Conservation (phyloP, 2,888 invertebrate genomes). For the Phymatocera aterrima region DNA sequence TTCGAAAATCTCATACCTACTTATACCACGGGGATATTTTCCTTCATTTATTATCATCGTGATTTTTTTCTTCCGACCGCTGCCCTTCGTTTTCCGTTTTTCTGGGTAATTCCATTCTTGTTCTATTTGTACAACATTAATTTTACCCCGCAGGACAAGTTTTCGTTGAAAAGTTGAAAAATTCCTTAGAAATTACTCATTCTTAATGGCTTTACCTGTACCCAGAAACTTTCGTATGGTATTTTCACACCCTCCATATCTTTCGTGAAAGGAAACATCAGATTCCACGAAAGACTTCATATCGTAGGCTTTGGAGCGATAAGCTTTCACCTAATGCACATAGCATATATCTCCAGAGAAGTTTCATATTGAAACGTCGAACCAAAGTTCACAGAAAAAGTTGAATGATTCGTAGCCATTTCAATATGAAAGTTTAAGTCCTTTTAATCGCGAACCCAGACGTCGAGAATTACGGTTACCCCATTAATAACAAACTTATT, state of each 20-base stretch:
- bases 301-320: constrained; percentile 22
- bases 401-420: not conserved
- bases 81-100: not conserved
- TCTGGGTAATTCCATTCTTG: not conserved
- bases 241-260: constrained; percentile 41
- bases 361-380: constrained; percentile 19
- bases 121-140: constrained; percentile 1
- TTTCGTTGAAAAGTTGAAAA: constrained; percentile 18
- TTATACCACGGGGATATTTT: constrained; percentile 7
- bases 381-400: not conserved
- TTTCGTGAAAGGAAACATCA: constrained; percentile 23
- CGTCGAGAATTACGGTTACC: not conserved
- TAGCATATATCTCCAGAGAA: not conserved
- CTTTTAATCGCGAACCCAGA: not conserved
- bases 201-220: constrained; percentile 22
- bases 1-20: not conserved
- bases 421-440: constrained; percentile 26
- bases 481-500: constrained; percentile 10
- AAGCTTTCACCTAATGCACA: constrained; percentile 9
- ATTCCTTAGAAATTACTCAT: constrained; percentile 13
- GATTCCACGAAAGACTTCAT: constrained; percentile 33
- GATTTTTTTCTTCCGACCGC: not conserved
- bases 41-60: constrained; percentile 14
- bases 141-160: constrained; percentile 18
- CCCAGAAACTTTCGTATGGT: constrained; percentile 2